Percentiles rank a stretch among this genome's conserved stretches.
Evolutionary conservation across 2,113 vertebrate genomes (phyloP).

Genomic region (Semicossyphus pulcher): DNA sequence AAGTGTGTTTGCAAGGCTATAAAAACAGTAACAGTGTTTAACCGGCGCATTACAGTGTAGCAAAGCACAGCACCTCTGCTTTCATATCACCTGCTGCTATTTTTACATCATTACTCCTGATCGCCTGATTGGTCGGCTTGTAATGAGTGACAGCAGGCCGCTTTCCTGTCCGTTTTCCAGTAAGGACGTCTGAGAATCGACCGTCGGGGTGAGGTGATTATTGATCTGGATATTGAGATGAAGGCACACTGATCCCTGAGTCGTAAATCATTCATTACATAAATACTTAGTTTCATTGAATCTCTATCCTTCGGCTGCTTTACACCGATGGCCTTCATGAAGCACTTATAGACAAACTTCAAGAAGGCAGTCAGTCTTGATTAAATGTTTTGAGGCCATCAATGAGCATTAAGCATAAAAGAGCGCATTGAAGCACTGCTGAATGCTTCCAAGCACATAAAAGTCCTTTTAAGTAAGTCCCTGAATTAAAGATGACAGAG

Average conservation of each 20-base stretch:
- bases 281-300: conserved; percentile 39
- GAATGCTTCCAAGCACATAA: conserved; percentile 56
- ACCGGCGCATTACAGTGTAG: not conserved
- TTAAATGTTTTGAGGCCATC: conserved; percentile 56
- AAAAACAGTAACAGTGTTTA: conserved; percentile 4
- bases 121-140: conserved; percentile 28
- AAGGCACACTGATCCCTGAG: conserved; percentile 34
- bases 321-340: conserved; percentile 5
- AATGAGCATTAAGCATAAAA: conserved; percentile 60
- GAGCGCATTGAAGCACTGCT: conserved; percentile 54
- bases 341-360: conserved; percentile 40
- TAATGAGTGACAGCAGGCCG: conserved; percentile 50
- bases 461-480: conserved; percentile 56
- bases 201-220: conserved; percentile 52
- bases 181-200: conserved; percentile 53
- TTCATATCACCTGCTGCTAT: conserved; percentile 25
- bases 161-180: conserved; percentile 57
- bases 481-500: conserved; percentile 45
- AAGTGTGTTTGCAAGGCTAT: conserved; percentile 22
- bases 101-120: conserved; percentile 4
- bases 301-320: conserved; percentile 18
- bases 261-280: conserved; percentile 69
- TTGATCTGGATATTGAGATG: conserved; percentile 69
- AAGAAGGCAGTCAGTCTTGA: conserved; percentile 30
- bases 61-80: not conserved